Evolutionary conservation across 2,797 vertebrate genomes (phyloP), one percentile per base, ranked within the genome.

Genomic region (Alcedo quadribrachys): DNA sequence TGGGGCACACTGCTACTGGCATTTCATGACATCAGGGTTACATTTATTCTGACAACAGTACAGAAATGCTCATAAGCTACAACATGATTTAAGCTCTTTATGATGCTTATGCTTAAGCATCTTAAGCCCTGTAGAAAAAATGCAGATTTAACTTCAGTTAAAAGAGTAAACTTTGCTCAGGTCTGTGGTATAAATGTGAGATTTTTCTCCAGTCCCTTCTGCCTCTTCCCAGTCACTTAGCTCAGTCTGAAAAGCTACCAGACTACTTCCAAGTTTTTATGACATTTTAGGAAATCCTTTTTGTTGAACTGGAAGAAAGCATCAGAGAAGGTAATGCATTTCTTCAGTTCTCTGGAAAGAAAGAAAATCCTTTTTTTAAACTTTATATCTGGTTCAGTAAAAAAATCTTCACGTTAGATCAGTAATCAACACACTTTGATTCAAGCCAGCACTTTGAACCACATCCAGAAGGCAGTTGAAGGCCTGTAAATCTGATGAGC

Each of bases 281-380:
- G 40, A 73, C 9, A 3, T 95, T 96, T 96, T 91, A 93, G 94
- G 93, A 62, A 92, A 51, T 77, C 22, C 5, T 94, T 95, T 86
- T 45, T 68, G 54, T 35, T 78, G 60, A 78, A 87, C 10, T 79
- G 63, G 94, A 94, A 90, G 48, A 73, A 92, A 96, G 33, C 61
- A 54, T 58, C 12, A 37, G 11, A 69, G 30, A 61, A 83, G 19
- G 28, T 66, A 73, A 30, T 84, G 50, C 67, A 67, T 28, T 83
- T 92, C 90, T 91, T 97, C 68, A 70, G 20, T 53, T 96, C 21
- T 60, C 20, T 43, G 32, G 15, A 0, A 3, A 7, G 57, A 58
- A 8, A 62, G 9, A 22, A 53, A 30, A 42, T 54, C 10, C 1
- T 33, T 40, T 67, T 54, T 27, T 87, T 71, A 28, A 2, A 43